Evolutionary conservation across 2,113 vertebrate genomes (phyloP), one percentile per base, ranked within the genome.

Genomic region (Rhinoptilus africanus): DNA sequence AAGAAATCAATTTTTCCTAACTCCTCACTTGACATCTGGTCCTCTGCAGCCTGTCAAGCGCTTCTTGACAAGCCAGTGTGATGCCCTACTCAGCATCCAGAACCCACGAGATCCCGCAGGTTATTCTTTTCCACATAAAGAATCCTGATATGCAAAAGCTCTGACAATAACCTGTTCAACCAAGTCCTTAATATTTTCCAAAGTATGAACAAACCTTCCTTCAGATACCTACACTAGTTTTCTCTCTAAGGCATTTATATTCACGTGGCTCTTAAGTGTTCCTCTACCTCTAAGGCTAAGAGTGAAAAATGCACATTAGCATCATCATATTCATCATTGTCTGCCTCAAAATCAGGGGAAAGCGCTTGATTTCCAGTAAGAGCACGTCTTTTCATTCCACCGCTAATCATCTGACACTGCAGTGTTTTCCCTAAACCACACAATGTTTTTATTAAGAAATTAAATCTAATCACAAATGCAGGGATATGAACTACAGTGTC

Each of bases 351-450:
- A 92, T 53, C 66, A 79, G 74, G 72, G 53, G 60, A 87, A 81
- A 79, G 66, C 64, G 59, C 60, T 95, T 48, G 48, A 75, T 73
- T 95, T 95, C 92, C 87, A 96, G 89, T 79, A 94, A 93, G 1
- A 76, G 39, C 53, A 85, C 1, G 2, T 53, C 32, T 78, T 75
- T 69, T 48, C 45, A 91, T 68, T 45, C 59, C 56, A 86, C 27
- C 45, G 39, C 62, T 86, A 64, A 95, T 82, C 81, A 89, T 57
- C 54, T 85, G 43, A 73, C 59, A 90, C 35, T n/a, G n/a, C 35
- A 81, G 26, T 16, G 3, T 85, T 53, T 89, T 93, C 84, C 20
- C 73, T 87, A 94, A 87, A 89, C 34, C 74, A 76, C n/a, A 30
- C 37, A 9, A 48, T 45, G 54, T 35, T 85, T 92, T 81, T 64